phyloP scores from a whole-genome alignment of 64 coral and sea anemone genomes.

The Porites lutea region DNA sequence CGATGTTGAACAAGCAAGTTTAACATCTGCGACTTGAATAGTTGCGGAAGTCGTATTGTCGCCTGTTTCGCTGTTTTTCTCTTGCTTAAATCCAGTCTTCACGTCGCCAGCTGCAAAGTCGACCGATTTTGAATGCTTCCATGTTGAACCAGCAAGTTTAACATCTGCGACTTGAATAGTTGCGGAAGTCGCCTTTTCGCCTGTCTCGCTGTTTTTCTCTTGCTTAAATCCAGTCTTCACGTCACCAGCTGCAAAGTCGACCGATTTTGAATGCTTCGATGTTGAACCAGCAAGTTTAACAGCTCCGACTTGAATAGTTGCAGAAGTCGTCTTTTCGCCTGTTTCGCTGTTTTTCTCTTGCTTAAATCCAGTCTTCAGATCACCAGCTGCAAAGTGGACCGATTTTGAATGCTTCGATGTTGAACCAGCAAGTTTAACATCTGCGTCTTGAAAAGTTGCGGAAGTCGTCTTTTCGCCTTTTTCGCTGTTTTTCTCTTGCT shows the following conservation, averaged over 20 bases:
- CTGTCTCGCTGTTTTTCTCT: constrained; percentile 7
- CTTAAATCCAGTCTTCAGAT: constrained; percentile 14
- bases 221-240: constrained; percentile 16
- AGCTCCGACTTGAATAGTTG: not conserved
- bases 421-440: not conserved
- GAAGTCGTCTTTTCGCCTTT: not conserved
- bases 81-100: not conserved
- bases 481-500: not conserved
- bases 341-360: not conserved
- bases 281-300: not conserved
- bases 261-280: constrained; percentile 11
- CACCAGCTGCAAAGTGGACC: not conserved
- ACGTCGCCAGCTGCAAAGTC: constrained; percentile 5
- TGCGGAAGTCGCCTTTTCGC: not conserved
- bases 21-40: not conserved
- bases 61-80: not conserved
- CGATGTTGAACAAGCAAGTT: constrained; percentile 3
- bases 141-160: not conserved
- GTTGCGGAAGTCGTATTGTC: not conserved
- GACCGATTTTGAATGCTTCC: constrained; percentile 4
- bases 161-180: not conserved
- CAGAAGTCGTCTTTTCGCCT: not conserved
- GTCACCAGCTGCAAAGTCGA: not conserved
- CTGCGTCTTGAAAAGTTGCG: not conserved
- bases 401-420: not conserved